Base-by-base conservation (phyloP, 1,140 invertebrate species). In the Orchesella cincta region DNA sequence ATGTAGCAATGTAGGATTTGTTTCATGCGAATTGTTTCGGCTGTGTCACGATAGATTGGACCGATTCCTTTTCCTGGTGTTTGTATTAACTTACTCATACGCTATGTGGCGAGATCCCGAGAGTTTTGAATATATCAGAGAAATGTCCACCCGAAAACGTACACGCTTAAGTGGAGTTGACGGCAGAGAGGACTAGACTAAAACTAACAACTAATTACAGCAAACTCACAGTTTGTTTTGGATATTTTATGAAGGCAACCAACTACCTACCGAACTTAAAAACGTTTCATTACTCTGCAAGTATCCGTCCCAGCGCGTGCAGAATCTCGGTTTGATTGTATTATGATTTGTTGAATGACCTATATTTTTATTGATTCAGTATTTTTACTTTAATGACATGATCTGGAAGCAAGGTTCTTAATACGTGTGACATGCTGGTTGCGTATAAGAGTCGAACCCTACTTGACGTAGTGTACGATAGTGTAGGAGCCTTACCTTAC, bases 101-200 rank as follows among this genome's bases (percentile, higher is more conserved):
- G 0, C 8, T 23, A 46, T 23, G 5, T 82, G 81, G 77, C 36
- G 57, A 34, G 76, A 79, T 8, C 28, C 71, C 5, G 36, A 72
- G 14, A 62, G 74, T 31, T 82, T 73, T 54, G 33, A 73, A 34
- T 82, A 82, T 54, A 75, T 77, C 0, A 75, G 33, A 20, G 34
- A 75, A 12, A 82, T 82, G 81, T 62, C 31, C 28, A 34, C 34
- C 1, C 29, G 23, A 33, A 67, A 67, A 31, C 62, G 62, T 16
- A 67, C 31, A 14, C 29, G 62, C 12, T 57, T 57, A 23, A 29
- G 8, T n/a, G 12, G n/a, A n/a, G n/a, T n/a, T 67, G 62, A 33
- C 31, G 31, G 26, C 5, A 31, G 12, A 67, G 20, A 20, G 8
- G 20, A 46, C 39, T 46, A 46, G 39, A 46, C 20, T 46, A 46